Percentiles rank a stretch among this genome's conserved stretches.
Conservation (phyloP, 2,113 vertebrate genomes). For the Gila orcuttii region DNA sequence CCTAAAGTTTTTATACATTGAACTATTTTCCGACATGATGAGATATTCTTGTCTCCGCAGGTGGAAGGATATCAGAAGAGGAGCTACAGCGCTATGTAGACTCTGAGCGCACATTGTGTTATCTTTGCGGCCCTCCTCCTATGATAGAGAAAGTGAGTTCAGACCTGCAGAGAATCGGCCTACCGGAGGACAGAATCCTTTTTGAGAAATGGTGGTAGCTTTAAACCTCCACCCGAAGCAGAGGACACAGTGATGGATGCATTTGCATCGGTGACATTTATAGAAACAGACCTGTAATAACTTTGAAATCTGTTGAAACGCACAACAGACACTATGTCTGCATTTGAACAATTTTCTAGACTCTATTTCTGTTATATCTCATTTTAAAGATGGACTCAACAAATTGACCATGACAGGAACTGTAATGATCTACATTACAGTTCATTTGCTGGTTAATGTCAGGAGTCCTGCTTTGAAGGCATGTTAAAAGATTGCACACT, state of each 20-base stretch:
- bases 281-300: slow-evolving; percentile 9
- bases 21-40: not conserved
- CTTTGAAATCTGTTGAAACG: not conserved
- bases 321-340: slow-evolving; percentile 22
- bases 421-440: slow-evolving; percentile 1
- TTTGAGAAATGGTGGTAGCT: slow-evolving; percentile 98
- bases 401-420: not conserved
- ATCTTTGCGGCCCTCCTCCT: slow-evolving; percentile 92
- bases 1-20: not conserved
- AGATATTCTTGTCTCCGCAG: slow-evolving; percentile 65
- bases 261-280: not conserved
- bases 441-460: slow-evolving; percentile 20
- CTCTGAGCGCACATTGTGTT: slow-evolving; percentile 85
- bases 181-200: slow-evolving; percentile 81
- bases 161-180: slow-evolving; percentile 75
- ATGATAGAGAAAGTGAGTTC: slow-evolving; percentile 90
- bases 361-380: slow-evolving; percentile 6
- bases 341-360: slow-evolving; percentile 23
- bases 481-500: not conserved
- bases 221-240: not conserved
- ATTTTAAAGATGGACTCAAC: slow-evolving; percentile 18
- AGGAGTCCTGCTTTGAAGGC: not conserved
- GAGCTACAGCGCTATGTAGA: slow-evolving; percentile 77
- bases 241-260: not conserved
- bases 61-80: slow-evolving; percentile 83